These are phyloP conservation scores for Clusia tigrina DNA, from an alignment of 2,888 invertebrate species.

Conservation along the genomic window DNA sequence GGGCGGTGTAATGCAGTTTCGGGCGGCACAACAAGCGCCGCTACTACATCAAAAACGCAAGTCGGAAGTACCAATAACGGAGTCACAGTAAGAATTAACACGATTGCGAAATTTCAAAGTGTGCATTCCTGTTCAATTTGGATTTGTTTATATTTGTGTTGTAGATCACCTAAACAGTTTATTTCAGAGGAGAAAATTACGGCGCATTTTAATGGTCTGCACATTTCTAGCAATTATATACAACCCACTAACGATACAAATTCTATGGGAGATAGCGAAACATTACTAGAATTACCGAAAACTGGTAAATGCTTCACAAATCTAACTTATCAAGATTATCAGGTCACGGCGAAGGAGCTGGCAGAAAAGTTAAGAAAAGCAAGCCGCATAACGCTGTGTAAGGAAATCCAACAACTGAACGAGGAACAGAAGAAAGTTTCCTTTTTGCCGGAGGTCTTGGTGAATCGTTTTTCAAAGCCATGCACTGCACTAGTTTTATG, in stretches of 20 bases:
- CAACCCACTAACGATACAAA: constrained; percentile 35
- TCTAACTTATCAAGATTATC: constrained; percentile 53
- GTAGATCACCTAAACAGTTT: constrained; percentile 74
- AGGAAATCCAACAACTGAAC: constrained; percentile 72
- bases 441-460: constrained; percentile 73
- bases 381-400: constrained; percentile 72
- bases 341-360: constrained; percentile 59
- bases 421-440: constrained; percentile 64
- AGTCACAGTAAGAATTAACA: constrained; percentile 50
- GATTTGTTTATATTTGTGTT: neutral
- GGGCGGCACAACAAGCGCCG: constrained; percentile 35
- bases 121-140: neutral
- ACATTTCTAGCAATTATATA: constrained; percentile 69
- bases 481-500: constrained; percentile 83
- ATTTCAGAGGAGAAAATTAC: constrained; percentile 88
- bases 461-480: constrained; percentile 74
- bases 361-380: constrained; percentile 65
- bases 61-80: constrained; percentile 57
- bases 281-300: constrained; percentile 52
- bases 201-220: constrained; percentile 78
- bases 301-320: constrained; percentile 44
- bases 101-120: neutral
- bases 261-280: constrained; percentile 39
- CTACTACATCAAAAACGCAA: constrained; percentile 57
- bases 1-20: constrained; percentile 55